These are phyloP conservation scores for Perca schrenkii DNA, from an alignment of 2,113 vertebrate species.

Conservation along the genomic window DNA sequence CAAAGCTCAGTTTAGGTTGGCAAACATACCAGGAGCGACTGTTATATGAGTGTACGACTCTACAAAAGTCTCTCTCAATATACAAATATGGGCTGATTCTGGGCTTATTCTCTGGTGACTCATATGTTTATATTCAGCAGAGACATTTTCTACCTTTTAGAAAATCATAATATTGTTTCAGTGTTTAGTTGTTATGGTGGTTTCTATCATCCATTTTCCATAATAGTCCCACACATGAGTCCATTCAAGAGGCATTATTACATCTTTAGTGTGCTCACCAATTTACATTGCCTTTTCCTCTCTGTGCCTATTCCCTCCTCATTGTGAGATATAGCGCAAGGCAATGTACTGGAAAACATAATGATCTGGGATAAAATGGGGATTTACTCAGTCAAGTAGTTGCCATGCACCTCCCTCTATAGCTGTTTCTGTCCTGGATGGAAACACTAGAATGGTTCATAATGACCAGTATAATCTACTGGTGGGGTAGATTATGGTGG, in stretches of 20 bases:
- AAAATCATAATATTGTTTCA: constrained; percentile 35
- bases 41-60: background rate
- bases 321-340: constrained; percentile 16
- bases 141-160: constrained; percentile 33
- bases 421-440: constrained; percentile 11
- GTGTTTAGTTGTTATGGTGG: constrained; percentile 29
- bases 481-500: background rate
- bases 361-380: constrained; percentile 36
- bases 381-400: constrained; percentile 51
- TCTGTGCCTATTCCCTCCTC: constrained; percentile 24
- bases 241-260: constrained; percentile 33
- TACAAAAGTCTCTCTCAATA: constrained; percentile 28
- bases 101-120: constrained; percentile 40
- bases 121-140: constrained; percentile 21
- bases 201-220: constrained; percentile 34
- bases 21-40: constrained; percentile 15
- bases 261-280: constrained; percentile 29
- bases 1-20: constrained; percentile 49
- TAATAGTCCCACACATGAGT: constrained; percentile 5
- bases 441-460: background rate
- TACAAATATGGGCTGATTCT: constrained; percentile 47
- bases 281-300: constrained; percentile 36
- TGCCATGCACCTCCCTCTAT: constrained; percentile 7
- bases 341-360: constrained; percentile 60
- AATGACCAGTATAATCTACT: background rate